Conservation (phyloP, 1,140 invertebrate species). For the Goniozus legneri region DNA sequence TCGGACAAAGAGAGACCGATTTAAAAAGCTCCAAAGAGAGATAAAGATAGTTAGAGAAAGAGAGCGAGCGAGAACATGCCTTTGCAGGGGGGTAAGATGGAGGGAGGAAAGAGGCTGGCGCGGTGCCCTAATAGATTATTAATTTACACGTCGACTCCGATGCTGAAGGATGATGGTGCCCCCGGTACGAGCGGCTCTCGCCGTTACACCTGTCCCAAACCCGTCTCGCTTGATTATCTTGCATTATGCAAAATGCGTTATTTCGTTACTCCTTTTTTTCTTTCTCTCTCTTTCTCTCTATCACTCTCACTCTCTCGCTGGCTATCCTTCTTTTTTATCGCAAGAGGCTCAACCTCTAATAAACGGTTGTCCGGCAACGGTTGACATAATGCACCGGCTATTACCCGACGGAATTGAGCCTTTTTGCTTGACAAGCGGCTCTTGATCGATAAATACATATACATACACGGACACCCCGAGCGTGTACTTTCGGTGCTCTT, state of each 20-base stretch:
- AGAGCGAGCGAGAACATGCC: conserved; percentile 9
- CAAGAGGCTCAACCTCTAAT: conserved; percentile 40
- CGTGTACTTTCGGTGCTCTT: too few relatives aligned
- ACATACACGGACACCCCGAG: too few relatives aligned
- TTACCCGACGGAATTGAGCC: conserved; percentile 41
- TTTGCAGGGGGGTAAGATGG: conserved; percentile 6
- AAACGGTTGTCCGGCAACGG: conserved; percentile 49
- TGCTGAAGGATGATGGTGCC: conserved; percentile 22
- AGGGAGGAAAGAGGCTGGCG: conserved; percentile 9
- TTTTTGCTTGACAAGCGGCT: conserved; percentile 35
- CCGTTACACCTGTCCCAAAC: conserved; percentile 45
- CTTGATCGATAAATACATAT: too few relatives aligned
- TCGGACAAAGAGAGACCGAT: conserved; percentile 10
- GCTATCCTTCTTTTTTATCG: too few relatives aligned
- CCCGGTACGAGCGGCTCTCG: conserved; percentile 12
- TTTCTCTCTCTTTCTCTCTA: too few relatives aligned
- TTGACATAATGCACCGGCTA: conserved; percentile 53
- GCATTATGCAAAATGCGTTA: conserved; percentile 52
- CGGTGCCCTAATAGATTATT: conserved; percentile 45
- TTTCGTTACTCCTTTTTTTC: too few relatives aligned
- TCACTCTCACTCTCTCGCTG: too few relatives aligned
- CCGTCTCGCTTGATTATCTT: conserved; percentile 46
- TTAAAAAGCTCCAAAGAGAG: not conserved
- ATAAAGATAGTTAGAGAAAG: conserved; percentile 1
- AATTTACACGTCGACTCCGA: conserved; percentile 43